phyloP scores from a whole-genome alignment of 2,888 invertebrate species.

The Drosophila peninsularis region DNA sequence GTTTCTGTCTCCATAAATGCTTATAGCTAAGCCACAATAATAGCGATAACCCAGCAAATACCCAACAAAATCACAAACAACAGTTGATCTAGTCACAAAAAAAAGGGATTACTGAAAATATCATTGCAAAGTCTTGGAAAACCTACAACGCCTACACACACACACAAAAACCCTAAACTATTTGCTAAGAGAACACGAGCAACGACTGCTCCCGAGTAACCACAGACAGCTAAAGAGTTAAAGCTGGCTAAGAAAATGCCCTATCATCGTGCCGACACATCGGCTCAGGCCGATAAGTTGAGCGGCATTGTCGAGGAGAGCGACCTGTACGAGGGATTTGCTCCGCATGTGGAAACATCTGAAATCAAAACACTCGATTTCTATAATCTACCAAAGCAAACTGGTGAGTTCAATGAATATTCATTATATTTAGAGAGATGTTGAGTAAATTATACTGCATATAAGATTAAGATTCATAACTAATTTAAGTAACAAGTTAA shows the following conservation, averaged over 20 bases:
- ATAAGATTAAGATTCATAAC: no score
- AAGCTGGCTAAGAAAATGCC: slow-evolving; percentile 83
- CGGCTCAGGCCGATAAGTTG: slow-evolving; percentile 88
- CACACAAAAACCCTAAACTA: background rate
- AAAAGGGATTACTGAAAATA: slow-evolving; percentile 40
- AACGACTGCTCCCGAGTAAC: slow-evolving; percentile 13
- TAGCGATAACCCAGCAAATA: slow-evolving; percentile 12
- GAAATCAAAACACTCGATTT: slow-evolving; percentile 87
- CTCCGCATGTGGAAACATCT: slow-evolving; percentile 92
- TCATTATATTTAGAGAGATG: background rate
- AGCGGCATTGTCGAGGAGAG: slow-evolving; percentile 91
- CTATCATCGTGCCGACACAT: slow-evolving; percentile 83
- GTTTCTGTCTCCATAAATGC: slow-evolving; percentile 84
- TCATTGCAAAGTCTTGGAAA: slow-evolving; percentile 25
- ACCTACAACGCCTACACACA: background rate
- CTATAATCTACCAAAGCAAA: slow-evolving; percentile 82
- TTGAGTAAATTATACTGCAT: background rate
- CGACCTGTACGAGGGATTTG: slow-evolving; percentile 91
- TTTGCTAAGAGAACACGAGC: slow-evolving; percentile 8
- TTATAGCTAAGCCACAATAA: slow-evolving; percentile 13
- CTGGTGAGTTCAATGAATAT: slow-evolving; percentile 74
- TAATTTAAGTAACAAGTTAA: no score
- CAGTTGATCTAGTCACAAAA: slow-evolving; percentile 75
- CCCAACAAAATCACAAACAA: slow-evolving; percentile 33
- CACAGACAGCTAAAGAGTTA: slow-evolving; percentile 12